Evolutionary conservation across 1,140 invertebrate species (phyloP).

Genomic region (Drosophila santomea): DNA sequence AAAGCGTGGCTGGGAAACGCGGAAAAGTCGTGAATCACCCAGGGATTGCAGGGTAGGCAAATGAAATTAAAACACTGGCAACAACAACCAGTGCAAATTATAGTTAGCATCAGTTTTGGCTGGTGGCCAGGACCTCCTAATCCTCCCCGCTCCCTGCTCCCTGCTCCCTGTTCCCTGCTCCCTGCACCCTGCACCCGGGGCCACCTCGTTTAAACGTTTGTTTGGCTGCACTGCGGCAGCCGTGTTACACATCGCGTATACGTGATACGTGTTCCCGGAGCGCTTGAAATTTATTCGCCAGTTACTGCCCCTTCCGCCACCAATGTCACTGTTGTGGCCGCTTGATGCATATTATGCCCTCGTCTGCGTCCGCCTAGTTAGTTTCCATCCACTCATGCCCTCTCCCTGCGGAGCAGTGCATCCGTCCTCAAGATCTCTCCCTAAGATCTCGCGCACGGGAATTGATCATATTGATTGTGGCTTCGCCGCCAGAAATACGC

Average conservation of each 20-base stretch:
- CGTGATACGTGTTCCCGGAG: slow-evolving; percentile 49
- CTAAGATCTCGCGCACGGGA: too few relatives aligned
- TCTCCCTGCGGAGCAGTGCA: background rate
- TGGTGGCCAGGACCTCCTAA: slow-evolving; percentile 26
- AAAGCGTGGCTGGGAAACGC: background rate
- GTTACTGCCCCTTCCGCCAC: background rate
- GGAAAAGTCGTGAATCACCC: background rate
- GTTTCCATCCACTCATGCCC: slow-evolving; percentile 25
- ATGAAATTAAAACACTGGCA: slow-evolving; percentile 45
- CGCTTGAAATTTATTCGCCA: slow-evolving; percentile 50
- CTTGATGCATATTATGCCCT: too few relatives aligned
- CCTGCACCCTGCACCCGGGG: background rate
- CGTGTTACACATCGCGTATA: slow-evolving; percentile 52
- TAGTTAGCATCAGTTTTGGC: slow-evolving; percentile 54
- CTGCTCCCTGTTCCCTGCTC: background rate
- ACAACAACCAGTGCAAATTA: slow-evolving; percentile 48
- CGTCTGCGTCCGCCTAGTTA: slow-evolving; percentile 4
- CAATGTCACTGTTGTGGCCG: background rate
- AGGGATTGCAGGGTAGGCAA: slow-evolving; percentile 27
- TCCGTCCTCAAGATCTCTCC: too few relatives aligned
- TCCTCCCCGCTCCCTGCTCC: too few relatives aligned
- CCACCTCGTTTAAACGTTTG: slow-evolving; percentile 40
- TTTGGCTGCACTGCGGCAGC: slow-evolving; percentile 57
- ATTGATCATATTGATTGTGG: too few relatives aligned
- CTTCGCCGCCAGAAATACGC: background rate